Conservation (phyloP, 2,113 vertebrate genomes). For the Amazona guildingii region DNA sequence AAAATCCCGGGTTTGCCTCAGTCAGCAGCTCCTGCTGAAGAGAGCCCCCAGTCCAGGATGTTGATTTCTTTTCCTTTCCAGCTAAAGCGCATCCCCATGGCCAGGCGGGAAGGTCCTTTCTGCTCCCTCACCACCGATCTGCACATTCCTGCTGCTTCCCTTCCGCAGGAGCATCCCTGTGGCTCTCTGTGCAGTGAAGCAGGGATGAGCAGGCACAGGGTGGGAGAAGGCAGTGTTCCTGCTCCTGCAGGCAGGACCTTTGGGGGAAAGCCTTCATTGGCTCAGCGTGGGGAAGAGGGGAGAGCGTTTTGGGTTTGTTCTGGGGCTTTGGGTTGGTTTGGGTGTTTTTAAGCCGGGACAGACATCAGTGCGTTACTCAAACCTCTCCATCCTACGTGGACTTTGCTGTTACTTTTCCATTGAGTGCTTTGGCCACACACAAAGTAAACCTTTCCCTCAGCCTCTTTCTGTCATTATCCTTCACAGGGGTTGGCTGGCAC, state of each 20-base stretch:
- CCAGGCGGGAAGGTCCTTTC: not conserved
- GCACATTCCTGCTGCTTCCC: not conserved
- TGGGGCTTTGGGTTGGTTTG: accelerated
- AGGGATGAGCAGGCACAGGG: not conserved
- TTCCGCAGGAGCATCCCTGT: not conserved
- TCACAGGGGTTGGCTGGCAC: not conserved
- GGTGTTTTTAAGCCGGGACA: not conserved
- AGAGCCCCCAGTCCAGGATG: not conserved
- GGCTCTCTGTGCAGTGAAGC: not conserved
- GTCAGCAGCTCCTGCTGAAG: constrained; percentile 1
- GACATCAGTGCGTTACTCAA: not conserved
- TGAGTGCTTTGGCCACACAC: accelerated
- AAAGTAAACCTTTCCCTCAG: not conserved
- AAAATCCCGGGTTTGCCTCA: not conserved
- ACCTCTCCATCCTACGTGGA: not conserved
- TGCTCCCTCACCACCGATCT: accelerated
- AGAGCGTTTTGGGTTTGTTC: not conserved
- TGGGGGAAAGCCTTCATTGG: not conserved
- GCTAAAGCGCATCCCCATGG: not conserved
- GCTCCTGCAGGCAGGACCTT: not conserved
- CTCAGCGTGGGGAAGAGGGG: not conserved
- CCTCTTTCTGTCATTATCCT: not conserved
- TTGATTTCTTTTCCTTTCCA: not conserved
- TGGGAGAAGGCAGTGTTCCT: not conserved
- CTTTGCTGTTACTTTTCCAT: not conserved